Evolutionary conservation across 2,888 invertebrate genomes (phyloP), one percentile per base, ranked within the genome.

Genomic region (Agriopis leucophaearia): DNA sequence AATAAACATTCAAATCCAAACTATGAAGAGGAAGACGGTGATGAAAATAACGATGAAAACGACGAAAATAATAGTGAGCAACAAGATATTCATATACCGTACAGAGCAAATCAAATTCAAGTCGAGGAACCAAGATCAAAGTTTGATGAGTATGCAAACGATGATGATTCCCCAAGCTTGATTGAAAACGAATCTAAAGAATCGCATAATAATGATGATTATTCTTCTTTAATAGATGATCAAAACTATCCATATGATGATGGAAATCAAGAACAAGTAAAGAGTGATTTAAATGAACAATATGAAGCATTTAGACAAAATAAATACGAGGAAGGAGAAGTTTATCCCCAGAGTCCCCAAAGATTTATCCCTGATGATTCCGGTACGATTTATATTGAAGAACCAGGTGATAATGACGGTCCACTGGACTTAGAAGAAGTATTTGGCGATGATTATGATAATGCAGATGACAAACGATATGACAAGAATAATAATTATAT

Each of bases 401-500:
- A 77, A 44, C 75, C 74, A 6, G 76, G 80, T 38, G 78, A 83
- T 70, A 78, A 77, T 42, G 83, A 85, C 35, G 81, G 83, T 67
- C 73, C 79, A 0, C 75, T 73, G 27, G 85, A 82, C 64, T 68
- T 81, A 27, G 82, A 85, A 60, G 82, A 84, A 44, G 84, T 82
- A 45, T 69, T 64, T 13, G 56, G 47, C 38, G 84, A 87, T 70
- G 84, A 88, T 64, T 84, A 87, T 70, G 85, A 89, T 66, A 84
- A 88, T 62, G 87, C 87, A 67, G 69, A 78, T 18, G 81, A 54
- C 12, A 70, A 8, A 56, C 61, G 75, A 63, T 82, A 81, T 68
- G 88, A 88, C 71, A 76, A 79, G 1, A 89, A 89, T 76, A 89
- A 88, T 70, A 84, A 88, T 72, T 78, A 81, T 70, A 77, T 84